Conservation (phyloP, 2,888 invertebrate genomes). For the Clostera curtula region DNA sequence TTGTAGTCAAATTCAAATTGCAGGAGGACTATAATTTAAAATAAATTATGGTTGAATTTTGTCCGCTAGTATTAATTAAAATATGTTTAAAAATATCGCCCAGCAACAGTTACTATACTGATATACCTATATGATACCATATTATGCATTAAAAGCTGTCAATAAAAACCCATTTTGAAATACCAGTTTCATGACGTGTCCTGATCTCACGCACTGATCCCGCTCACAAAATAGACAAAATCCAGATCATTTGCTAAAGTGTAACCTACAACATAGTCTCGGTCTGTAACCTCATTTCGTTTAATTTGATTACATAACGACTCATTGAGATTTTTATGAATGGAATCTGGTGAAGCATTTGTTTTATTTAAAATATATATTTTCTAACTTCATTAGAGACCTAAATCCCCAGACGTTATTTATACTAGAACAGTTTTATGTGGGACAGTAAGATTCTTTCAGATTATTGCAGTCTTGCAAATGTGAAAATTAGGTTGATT, state of each 20-base stretch:
- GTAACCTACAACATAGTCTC: constrained; percentile 32
- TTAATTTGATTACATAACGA: constrained; percentile 53
- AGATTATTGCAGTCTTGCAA: constrained; percentile 28
- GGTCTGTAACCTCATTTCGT: constrained; percentile 43
- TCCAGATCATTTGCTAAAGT: constrained; percentile 28
- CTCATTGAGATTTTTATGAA: constrained; percentile 49
- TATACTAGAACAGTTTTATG: constrained; percentile 29
- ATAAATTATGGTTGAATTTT: no score
- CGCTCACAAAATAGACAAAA: constrained; percentile 27
- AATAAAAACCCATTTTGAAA: no score
- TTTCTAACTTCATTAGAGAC: constrained; percentile 48
- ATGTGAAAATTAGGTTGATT: constrained; percentile 27
- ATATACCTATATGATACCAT: no score
- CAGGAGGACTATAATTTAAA: no score
- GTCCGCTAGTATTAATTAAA: no score
- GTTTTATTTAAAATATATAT: constrained; percentile 39
- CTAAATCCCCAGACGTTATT: constrained; percentile 44
- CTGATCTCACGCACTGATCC: no score
- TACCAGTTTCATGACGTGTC: no score
- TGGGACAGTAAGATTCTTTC: constrained; percentile 30
- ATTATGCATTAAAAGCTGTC: no score
- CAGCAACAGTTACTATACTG: no score
- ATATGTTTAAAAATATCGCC: no score
- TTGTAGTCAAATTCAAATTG: no score
- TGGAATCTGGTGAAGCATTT: constrained; percentile 41